These are phyloP conservation scores for Phaethornis superciliosus DNA, from an alignment of 2,113 vertebrate species.

Conservation along the genomic window DNA sequence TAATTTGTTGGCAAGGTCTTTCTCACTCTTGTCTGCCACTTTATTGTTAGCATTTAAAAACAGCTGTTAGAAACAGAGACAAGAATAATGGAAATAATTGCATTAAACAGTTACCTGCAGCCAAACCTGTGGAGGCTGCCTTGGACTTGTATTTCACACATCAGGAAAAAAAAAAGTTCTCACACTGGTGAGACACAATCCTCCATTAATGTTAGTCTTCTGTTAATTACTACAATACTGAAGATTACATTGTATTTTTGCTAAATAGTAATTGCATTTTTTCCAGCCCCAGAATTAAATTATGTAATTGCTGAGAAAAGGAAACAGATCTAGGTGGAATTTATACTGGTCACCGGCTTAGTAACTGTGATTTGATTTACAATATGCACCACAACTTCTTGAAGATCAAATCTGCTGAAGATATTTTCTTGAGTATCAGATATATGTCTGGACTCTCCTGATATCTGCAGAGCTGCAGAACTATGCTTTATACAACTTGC, in stretches of 20 bases:
- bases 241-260: background rate
- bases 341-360: background rate
- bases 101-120: constrained; percentile 73
- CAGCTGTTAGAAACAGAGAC: constrained; percentile 91
- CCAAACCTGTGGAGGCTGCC: constrained; percentile 29
- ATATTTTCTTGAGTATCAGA: background rate
- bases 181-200: background rate
- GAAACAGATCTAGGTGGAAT: background rate
- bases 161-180: background rate
- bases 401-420: background rate
- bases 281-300: background rate
- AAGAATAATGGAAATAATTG: constrained; percentile 81
- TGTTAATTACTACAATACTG: background rate
- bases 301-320: background rate
- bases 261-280: background rate
- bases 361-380: background rate
- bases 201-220: background rate
- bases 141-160: constrained; percentile 38
- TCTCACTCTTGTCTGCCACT: constrained; percentile 97
- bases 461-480: background rate
- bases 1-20: constrained; percentile 99
- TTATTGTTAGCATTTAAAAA: constrained; percentile 96
- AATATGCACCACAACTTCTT: background rate
- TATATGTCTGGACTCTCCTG: accelerated
- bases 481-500: background rate